phyloP scores from a whole-genome alignment of 2,113 vertebrate species.

The Microcebus jonahi region DNA sequence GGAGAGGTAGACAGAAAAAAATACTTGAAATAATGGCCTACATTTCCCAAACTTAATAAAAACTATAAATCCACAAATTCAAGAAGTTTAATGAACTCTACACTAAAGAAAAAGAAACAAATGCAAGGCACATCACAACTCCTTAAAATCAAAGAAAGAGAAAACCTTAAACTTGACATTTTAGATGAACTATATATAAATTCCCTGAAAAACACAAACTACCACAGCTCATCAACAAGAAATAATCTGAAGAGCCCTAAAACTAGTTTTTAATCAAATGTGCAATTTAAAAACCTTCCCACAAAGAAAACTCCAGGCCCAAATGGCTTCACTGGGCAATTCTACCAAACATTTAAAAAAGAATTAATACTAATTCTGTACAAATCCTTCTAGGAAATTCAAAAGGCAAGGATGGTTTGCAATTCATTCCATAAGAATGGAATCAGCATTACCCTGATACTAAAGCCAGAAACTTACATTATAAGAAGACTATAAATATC shows the following conservation, averaged over 20 bases:
- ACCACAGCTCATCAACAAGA: neutral
- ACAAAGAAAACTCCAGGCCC: neutral
- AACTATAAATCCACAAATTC: neutral
- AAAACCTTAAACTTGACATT: slow-evolving; percentile 9
- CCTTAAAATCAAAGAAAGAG: neutral
- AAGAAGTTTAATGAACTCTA: neutral
- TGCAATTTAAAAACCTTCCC: neutral
- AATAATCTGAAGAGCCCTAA: neutral
- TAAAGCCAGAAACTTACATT: neutral
- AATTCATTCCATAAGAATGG: neutral
- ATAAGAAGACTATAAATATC: neutral
- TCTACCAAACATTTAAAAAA: slow-evolving; percentile 6
- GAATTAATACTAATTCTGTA: neutral
- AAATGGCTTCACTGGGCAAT: neutral
- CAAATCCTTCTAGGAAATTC: neutral
- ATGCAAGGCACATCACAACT: neutral
- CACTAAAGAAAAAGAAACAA: neutral
- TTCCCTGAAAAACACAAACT: neutral
- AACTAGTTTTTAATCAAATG: neutral
- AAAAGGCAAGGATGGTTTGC: neutral
- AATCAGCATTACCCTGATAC: neutral
- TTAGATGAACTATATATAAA: neutral
- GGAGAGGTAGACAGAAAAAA: neutral
- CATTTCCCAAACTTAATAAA: neutral
- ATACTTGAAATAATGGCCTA: neutral